Evolutionary conservation across 2,888 invertebrate species (phyloP).

Genomic region (Pristionchus entomophagus): DNA sequence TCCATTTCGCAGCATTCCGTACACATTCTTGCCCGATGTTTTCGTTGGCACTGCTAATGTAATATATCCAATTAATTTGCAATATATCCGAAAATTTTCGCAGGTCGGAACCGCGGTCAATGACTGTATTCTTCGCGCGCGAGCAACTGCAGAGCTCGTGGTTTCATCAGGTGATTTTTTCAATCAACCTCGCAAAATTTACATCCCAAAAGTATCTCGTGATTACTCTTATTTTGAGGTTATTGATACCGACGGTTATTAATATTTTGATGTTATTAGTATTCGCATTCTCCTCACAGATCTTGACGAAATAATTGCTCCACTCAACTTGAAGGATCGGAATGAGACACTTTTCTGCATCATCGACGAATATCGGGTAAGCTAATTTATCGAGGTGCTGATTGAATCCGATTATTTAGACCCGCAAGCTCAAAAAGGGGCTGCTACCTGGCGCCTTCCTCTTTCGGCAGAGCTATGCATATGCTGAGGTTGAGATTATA

Average conservation of each 20-base stretch:
- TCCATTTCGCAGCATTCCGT: no score
- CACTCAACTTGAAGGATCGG: neutral
- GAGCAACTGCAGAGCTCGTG: neutral
- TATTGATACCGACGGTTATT: no score
- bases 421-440: neutral
- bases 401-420: neutral
- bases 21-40: no score
- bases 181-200: neutral
- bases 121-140: constrained; percentile 44
- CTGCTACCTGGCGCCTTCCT: constrained; percentile 16
- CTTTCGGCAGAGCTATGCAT: constrained; percentile 38
- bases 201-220: neutral
- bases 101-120: constrained; percentile 41
- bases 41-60: no score
- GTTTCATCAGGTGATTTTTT: constrained; percentile 36
- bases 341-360: constrained; percentile 9
- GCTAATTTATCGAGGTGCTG: neutral
- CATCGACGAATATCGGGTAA: neutral
- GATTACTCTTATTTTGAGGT: no score
- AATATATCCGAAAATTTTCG: neutral
- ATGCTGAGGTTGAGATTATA: neutral
- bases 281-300: neutral
- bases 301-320: constrained; percentile 45
- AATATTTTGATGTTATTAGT: no score
- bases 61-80: neutral